Evolutionary conservation across 2,888 invertebrate genomes (phyloP), one percentile per base, ranked within the genome.

Genomic region (Agonopterix arenella): DNA sequence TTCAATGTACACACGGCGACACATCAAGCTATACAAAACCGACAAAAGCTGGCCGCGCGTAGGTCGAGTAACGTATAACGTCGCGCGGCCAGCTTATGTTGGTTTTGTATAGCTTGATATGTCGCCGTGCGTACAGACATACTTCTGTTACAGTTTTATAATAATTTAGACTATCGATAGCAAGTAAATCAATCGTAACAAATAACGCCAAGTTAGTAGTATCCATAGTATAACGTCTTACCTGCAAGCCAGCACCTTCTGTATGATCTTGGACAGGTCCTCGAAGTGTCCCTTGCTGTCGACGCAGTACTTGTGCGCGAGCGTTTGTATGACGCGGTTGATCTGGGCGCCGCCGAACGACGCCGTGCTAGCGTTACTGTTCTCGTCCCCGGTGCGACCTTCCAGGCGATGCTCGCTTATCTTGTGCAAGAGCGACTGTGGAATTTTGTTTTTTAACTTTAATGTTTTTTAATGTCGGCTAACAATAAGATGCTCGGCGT

Each of bases 221-320:
- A 13, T 18, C 18, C 18, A 18, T 1, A 18, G 18, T 5, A 28
- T 8, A 40, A 40, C 11, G n/a, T 47, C 49, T 47, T 11, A 91
- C 91, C 91, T 94, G 72, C 97, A 97, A 0, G 98, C 97, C 57
- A 97, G 89, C 16, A 98, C 97, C 73, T 96, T 94, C 90, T 97
- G 95, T 60, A 95, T 95, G 57, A 95, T 94, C 81, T 95, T 95
- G 70, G 95, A 97, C 1, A 99, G 91, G 72, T 98, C 98, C 71
- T 98, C 98, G 77, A 98, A 98, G 7, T 97, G 95, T 4, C 94
- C 94, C 76, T 97, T 97, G 74, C 98, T 98, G 67, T 99, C 98
- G 45, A 94, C 95, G 76, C 98, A 97, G 82, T 98, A 98, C 73
- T 97, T 96, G 77, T 97, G 97, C 2, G 98, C 98, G 42, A 98